Evolutionary conservation across 2,888 invertebrate species (phyloP).

Genomic region (Mylabris sibirica): DNA sequence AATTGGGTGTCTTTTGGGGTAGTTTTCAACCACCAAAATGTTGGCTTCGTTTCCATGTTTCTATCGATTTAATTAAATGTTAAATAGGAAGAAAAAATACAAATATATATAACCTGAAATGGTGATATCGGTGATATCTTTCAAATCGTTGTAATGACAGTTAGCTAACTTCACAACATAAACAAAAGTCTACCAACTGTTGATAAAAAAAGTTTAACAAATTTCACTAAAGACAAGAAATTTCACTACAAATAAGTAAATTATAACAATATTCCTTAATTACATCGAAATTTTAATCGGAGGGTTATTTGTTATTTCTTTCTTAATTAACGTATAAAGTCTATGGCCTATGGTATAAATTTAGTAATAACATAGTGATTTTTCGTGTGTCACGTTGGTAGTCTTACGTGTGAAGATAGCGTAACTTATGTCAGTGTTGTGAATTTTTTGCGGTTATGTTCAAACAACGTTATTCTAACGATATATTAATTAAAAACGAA

Average conservation of each 20-base stretch:
- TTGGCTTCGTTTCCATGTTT: slow-evolving; percentile 53
- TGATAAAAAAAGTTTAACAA: not conserved
- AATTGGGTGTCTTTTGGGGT: slow-evolving; percentile 35
- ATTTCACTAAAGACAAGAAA: not conserved
- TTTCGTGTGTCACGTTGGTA: not conserved
- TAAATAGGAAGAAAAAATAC: slow-evolving; percentile 12
- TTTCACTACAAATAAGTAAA: not conserved
- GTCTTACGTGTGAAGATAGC: not conserved
- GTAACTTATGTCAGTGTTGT: not conserved
- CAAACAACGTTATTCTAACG: not conserved
- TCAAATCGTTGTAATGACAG: slow-evolving; percentile 2
- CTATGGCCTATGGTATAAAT: no score
- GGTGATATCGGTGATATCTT: not conserved
- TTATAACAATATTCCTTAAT: not conserved
- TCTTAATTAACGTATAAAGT: no score
- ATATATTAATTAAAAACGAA: not conserved
- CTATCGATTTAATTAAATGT: slow-evolving; percentile 46
- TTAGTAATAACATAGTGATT: no score
- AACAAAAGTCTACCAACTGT: not conserved
- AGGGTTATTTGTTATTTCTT: no score
- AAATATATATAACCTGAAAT: not conserved
- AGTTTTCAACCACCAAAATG: slow-evolving; percentile 58
- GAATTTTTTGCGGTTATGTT: slow-evolving; percentile 3
- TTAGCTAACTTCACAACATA: not conserved
- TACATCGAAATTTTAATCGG: not conserved